Base-by-base conservation (phyloP, 2,113 vertebrate genomes). In the Ceyx melanurus region DNA sequence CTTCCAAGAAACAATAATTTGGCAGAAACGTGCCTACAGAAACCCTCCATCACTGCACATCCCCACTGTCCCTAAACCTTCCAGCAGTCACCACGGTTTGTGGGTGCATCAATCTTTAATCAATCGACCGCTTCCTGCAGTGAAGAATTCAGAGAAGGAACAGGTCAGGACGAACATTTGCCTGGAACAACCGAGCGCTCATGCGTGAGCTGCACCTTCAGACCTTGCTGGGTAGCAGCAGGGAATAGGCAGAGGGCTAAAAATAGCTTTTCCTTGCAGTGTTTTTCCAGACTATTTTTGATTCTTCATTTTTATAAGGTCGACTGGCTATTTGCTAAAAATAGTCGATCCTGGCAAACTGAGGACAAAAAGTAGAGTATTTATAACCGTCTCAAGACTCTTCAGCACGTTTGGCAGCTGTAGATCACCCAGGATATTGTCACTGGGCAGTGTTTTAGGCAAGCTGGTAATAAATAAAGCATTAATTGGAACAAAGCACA, bases 261-360 rank as follows among this genome's bases (percentile, higher is more conserved):
- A 97, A 98, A 98, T 98, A 97, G 93, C 86, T 56, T 95, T 97
- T 96, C 97, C 96, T 97, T 92, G 92, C 97, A 96, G 91, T 97
- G 95, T 97, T 97, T 95, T 96, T 98, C 95, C 96, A 93, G 85
- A 94, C 87, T 98, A 98, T 98, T 98, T 99, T 98, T 98, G 98
- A 98, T 97, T 95, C 97, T 97, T 97, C 97, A 97, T 98, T 98
- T 98, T 98, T 98, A 98, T 97, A 98, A 97, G 98, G 97, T 97
- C 97, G 96, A 97, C 98, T 97, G 97, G 96, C 96, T 96, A 96
- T 92, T 93, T 96, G 92, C 98, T 98, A 98, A 98, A 99, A 98
- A 99, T 98, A 98, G 97, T 82, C 89, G 83, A 98, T 97, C 97
- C 96, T 31, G 66, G 97, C 97, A 97, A 98, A 97, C 97, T 95